Evolutionary conservation across 2,113 vertebrate species (phyloP), one percentile per base, ranked within the genome.

Genomic region (Symphodus melops): DNA sequence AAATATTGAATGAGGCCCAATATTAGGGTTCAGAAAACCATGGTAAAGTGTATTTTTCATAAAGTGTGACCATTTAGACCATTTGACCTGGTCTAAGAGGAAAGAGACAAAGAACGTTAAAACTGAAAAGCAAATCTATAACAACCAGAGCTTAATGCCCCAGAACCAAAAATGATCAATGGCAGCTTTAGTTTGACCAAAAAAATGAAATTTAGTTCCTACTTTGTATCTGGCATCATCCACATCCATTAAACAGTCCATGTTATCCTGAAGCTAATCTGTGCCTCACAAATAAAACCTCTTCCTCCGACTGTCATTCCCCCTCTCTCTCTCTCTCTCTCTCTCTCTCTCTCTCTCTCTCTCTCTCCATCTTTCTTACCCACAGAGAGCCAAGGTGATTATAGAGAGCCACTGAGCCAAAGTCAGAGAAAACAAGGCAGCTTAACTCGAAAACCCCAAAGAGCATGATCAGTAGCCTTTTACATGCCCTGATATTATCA

Each of bases 401-500:
- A 55, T 52, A 65, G 39, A 74, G 68, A 82, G 58, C 58, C 68
- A 28, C 69, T n/a, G 58, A 79, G 68, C 54, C 81, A 79, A 73
- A 69, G 60, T 77, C 70, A 70, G 67, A 87, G 77, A 75, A 67
- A 41, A 9, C 70, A 48, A 12, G 9, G 59, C 57, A 76, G 42
- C 60, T 36, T 25, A 67, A 59, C 76, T 71, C 53, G 1, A 61
- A 88, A 77, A 65, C 41, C 13, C 9, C 74, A 65, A 55, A 63
- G 33, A 79, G 70, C 64, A 73, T 55, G 85, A 81, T 74, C 73
- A 65, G 71, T 49, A 77, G 74, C 67, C 54, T 69, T 71, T 60
- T 20, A 65, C 69, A 19, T 68, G 72, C 37, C 56, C 77, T 77
- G 83, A 85, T 83, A 85, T 89, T 73, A 89, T 88, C 78, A 75